Percentiles rank a stretch among this genome's conserved stretches.
Evolutionary conservation across 2,888 invertebrate species (phyloP).

Genomic region (Malthinus flaveolus): DNA sequence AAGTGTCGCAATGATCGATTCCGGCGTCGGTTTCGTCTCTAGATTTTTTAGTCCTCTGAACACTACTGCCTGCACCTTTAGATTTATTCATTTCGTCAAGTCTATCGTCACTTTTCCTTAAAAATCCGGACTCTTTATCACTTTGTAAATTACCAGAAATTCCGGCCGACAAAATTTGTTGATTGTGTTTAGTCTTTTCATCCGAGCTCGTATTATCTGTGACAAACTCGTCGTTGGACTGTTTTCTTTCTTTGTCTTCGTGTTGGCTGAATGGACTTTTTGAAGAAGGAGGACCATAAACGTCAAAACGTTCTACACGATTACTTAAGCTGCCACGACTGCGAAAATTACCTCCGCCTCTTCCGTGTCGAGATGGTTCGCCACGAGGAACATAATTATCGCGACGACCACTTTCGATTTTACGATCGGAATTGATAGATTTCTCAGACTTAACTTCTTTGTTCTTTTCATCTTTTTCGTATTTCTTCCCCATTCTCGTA

Average conservation of each 20-base stretch:
- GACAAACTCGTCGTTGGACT: slow-evolving; percentile 41
- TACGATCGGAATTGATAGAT: slow-evolving; percentile 35
- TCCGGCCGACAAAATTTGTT: slow-evolving; percentile 70
- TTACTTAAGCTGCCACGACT: slow-evolving; percentile 57
- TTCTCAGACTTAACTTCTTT: slow-evolving; percentile 53
- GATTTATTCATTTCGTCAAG: slow-evolving; percentile 31
- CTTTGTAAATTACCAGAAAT: slow-evolving; percentile 55
- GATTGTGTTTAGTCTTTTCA: slow-evolving; percentile 43
- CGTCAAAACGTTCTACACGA: slow-evolving; percentile 67
- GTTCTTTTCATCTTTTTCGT: slow-evolving; percentile 64
- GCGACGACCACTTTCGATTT: slow-evolving; percentile 51
- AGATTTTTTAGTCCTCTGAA: slow-evolving; percentile 50
- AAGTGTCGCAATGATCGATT: slow-evolving; percentile 31
- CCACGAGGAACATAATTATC: slow-evolving; percentile 86
- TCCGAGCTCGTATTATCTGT: slow-evolving; percentile 64
- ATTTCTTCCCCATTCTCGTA: slow-evolving; percentile 57
- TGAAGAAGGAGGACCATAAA: slow-evolving; percentile 79
- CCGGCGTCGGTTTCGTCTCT: slow-evolving; percentile 32
- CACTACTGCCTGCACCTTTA: slow-evolving; percentile 46
- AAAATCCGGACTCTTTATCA: slow-evolving; percentile 17
- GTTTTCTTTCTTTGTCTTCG: slow-evolving; percentile 49
- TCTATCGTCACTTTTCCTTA: slow-evolving; percentile 32
- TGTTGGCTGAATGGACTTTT: slow-evolving; percentile 71
- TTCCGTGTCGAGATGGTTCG: slow-evolving; percentile 84
- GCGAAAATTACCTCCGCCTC: slow-evolving; percentile 60